phyloP scores from a whole-genome alignment of 2,888 invertebrate genomes.

The Spodoptera exigua region DNA sequence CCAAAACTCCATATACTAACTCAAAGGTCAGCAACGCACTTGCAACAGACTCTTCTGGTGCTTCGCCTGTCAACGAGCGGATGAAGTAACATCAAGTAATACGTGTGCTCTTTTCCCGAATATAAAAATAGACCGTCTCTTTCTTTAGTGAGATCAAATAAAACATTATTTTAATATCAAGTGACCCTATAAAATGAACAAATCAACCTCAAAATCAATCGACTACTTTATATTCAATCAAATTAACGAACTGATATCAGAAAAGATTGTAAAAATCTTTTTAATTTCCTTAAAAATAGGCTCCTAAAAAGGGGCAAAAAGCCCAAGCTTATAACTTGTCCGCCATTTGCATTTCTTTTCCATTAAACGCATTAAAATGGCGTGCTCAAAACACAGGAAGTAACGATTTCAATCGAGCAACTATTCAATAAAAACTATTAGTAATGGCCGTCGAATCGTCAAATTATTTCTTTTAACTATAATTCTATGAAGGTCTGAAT shows the following conservation, averaged over 20 bases:
- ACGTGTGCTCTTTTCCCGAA: too few species aligned
- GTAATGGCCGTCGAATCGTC: slow-evolving; percentile 24
- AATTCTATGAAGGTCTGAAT: slow-evolving; percentile 7
- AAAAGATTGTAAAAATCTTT: slow-evolving; percentile 33
- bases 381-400: slow-evolving; percentile 58
- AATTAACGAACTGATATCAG: slow-evolving; percentile 18
- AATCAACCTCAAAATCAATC: too few species aligned
- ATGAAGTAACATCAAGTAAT: too few species aligned
- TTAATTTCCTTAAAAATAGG: slow-evolving; percentile 45
- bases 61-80: too few species aligned
- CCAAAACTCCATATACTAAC: too few species aligned
- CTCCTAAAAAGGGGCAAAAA: slow-evolving; percentile 31
- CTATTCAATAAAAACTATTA: slow-evolving; percentile 56
- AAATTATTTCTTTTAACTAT: slow-evolving; percentile 31
- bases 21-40: too few species aligned
- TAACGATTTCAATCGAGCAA: slow-evolving; percentile 58
- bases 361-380: slow-evolving; percentile 57
- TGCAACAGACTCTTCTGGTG: too few species aligned
- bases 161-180: too few species aligned
- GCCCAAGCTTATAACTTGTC: slow-evolving; percentile 26
- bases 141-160: too few species aligned
- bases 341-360: slow-evolving; percentile 63
- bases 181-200: too few species aligned
- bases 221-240: slow-evolving; percentile 3
- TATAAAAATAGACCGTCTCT: too few species aligned